phyloP scores from a whole-genome alignment of 2,888 invertebrate genomes.

The Troglohyphantes excavatus region DNA sequence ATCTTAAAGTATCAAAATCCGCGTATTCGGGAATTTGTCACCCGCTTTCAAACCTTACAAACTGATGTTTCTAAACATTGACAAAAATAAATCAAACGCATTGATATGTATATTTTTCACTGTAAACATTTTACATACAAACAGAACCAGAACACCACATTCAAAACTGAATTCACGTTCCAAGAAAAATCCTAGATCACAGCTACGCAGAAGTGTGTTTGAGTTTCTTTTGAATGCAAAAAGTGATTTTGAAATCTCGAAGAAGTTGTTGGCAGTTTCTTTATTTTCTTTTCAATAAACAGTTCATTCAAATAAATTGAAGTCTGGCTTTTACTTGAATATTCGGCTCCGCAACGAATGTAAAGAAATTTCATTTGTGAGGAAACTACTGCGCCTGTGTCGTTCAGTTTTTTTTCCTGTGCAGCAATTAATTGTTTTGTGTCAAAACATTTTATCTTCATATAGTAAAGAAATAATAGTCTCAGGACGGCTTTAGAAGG shows the following conservation, averaged over 20 bases:
- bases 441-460: no score
- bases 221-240: not conserved
- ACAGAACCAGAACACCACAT: not conserved
- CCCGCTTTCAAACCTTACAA: not conserved
- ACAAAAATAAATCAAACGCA: not conserved
- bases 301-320: conserved; percentile 2
- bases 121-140: not conserved
- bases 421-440: no score
- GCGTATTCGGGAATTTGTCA: not conserved
- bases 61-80: not conserved
- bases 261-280: not conserved
- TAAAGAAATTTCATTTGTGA: not conserved
- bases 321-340: not conserved
- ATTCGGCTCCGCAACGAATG: not conserved
- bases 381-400: not conserved
- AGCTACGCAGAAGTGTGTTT: not conserved
- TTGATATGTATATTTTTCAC: not conserved
- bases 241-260: not conserved
- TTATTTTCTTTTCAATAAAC: conserved; percentile 5
- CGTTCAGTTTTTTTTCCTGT: no score
- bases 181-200: not conserved
- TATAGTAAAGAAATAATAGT: no score
- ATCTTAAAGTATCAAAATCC: not conserved
- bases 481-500: no score
- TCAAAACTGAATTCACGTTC: not conserved